These are phyloP conservation scores for Piprites chloris DNA, from an alignment of 2,113 vertebrate genomes.

Conservation along the genomic window DNA sequence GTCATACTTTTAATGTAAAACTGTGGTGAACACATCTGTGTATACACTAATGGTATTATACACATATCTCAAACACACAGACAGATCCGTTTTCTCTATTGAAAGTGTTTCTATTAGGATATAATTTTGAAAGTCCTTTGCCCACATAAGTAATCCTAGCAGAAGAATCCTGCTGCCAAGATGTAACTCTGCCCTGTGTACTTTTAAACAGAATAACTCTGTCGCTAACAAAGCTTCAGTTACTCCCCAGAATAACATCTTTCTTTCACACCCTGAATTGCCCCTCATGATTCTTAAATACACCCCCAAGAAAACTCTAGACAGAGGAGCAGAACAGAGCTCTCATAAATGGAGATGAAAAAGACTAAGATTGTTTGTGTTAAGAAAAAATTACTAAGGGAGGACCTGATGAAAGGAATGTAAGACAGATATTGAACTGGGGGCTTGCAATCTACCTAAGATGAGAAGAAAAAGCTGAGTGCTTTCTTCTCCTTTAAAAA, in stretches of 20 bases:
- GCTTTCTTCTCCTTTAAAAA: background rate
- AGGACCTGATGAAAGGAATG: background rate
- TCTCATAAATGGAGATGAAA: background rate
- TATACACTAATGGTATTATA: background rate
- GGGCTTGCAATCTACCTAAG: background rate
- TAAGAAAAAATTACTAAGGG: background rate
- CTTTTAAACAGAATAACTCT: background rate
- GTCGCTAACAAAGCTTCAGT: background rate
- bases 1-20: background rate
- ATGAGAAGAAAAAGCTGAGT: background rate
- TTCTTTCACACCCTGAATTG: background rate
- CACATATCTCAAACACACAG: background rate
- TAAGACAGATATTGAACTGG: background rate
- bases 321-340: background rate
- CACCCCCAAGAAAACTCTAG: background rate
- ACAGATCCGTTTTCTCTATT: background rate
- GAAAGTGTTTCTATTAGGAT: background rate
- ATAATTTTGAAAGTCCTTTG: background rate
- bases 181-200: background rate
- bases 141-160: background rate
- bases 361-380: background rate
- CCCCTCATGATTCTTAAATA: background rate
- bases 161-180: background rate
- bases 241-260: background rate
- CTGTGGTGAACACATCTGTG: background rate